These are phyloP conservation scores for Megalopta genalis DNA, from an alignment of 1,140 invertebrate species.

Conservation along the genomic window DNA sequence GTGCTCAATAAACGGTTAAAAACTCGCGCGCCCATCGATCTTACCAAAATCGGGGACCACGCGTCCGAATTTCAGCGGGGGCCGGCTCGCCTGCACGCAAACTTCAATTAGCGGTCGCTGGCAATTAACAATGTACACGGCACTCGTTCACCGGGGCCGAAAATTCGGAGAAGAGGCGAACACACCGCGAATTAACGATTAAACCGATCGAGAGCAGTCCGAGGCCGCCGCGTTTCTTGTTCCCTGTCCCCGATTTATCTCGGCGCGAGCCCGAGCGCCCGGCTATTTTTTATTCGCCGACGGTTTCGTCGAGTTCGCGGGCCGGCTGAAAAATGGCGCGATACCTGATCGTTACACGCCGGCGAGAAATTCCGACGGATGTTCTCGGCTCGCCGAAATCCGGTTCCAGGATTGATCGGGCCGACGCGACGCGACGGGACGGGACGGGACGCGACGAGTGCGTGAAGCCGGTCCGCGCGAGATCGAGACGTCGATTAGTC, in stretches of 20 bases:
- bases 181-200: constrained; percentile 54
- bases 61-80: too few species aligned
- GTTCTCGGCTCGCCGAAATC: background rate
- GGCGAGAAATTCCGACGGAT: background rate
- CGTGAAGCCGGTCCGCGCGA: background rate
- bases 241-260: constrained; percentile 20
- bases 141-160: constrained; percentile 44
- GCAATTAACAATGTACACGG: constrained; percentile 62
- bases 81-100: background rate
- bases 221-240: background rate
- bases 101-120: constrained; percentile 61
- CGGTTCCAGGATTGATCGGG: background rate
- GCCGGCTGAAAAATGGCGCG: constrained; percentile 5
- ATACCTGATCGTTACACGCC: constrained; percentile 11
- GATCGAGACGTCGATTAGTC: background rate
- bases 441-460: background rate
- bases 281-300: background rate
- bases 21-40: too few species aligned
- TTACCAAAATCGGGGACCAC: too few species aligned
- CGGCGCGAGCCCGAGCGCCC: background rate
- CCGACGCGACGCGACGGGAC: too few species aligned
- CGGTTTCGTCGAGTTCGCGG: background rate
- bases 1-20: too few species aligned
- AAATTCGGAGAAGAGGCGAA: constrained; percentile 48
- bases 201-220: constrained; percentile 17